Percentiles rank a stretch among this genome's conserved stretches.
These are phyloP conservation scores for Scomber japonicus DNA, from an alignment of 2,113 vertebrate species.

Conservation along the genomic window DNA sequence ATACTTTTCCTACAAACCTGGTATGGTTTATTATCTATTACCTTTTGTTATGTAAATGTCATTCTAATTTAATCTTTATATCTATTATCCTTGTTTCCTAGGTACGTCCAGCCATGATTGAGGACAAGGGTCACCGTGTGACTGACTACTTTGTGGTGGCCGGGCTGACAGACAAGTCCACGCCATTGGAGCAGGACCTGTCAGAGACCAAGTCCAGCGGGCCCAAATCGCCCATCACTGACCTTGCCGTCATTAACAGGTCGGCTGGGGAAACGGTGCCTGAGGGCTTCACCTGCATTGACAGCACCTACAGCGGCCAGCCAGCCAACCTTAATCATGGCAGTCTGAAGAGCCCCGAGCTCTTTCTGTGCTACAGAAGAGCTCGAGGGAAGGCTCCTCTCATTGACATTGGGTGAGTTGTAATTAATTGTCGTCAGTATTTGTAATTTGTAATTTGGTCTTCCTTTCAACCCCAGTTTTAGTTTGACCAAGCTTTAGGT, in stretches of 20 bases:
- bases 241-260: slow-evolving; percentile 95
- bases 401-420: slow-evolving; percentile 93
- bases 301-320: slow-evolving; percentile 92
- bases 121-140: slow-evolving; percentile 97
- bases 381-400: slow-evolving; percentile 92
- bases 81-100: slow-evolving; percentile 41
- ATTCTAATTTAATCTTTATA: background rate
- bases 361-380: slow-evolving; percentile 96
- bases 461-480: too few species aligned
- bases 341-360: slow-evolving; percentile 97
- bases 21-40: background rate
- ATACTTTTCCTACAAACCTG: background rate
- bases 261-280: slow-evolving; percentile 94
- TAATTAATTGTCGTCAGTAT: slow-evolving; percentile 8
- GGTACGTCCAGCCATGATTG: slow-evolving; percentile 91
- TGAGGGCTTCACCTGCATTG: slow-evolving; percentile 96
- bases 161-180: slow-evolving; percentile 93
- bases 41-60: background rate
- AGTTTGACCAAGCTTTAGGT: too few species aligned
- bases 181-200: slow-evolving; percentile 93
- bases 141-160: slow-evolving; percentile 99
- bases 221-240: slow-evolving; percentile 95
- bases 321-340: slow-evolving; percentile 97
- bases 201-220: slow-evolving; percentile 92
- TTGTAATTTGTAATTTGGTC: background rate